Percentiles rank a stretch among this genome's conserved stretches.
Evolutionary conservation across 1,140 invertebrate species (phyloP).

Genomic region (Drosophila parvula): DNA sequence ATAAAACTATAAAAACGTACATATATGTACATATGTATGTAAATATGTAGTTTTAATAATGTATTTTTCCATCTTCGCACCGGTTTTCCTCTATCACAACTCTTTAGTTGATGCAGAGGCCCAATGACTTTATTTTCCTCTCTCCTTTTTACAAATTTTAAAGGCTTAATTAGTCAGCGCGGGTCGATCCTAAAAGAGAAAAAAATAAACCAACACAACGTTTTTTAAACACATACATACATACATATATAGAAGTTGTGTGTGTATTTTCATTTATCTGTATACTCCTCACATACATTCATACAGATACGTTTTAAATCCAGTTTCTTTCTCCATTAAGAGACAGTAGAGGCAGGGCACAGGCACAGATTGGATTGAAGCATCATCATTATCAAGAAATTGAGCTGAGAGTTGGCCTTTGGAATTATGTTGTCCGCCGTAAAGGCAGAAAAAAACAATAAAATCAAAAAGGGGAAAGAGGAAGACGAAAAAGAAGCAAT

Average conservation of each 20-base stretch:
- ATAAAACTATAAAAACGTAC: neutral
- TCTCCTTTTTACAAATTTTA: slow-evolving; percentile 51
- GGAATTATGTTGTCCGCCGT: slow-evolving; percentile 37
- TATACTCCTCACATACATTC: slow-evolving; percentile 6
- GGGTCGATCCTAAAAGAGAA: slow-evolving; percentile 49
- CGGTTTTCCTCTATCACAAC: slow-evolving; percentile 11
- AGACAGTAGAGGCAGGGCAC: slow-evolving; percentile 30
- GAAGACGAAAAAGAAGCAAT: slow-evolving; percentile 2
- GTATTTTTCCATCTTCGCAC: neutral
- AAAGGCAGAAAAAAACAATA: slow-evolving; percentile 5
- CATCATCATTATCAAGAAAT: slow-evolving; percentile 59
- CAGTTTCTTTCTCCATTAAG: slow-evolving; percentile 54
- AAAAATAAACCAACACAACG: slow-evolving; percentile 14
- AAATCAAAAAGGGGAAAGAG: slow-evolving; percentile 16
- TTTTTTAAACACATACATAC: slow-evolving; percentile 3
- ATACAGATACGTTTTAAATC: slow-evolving; percentile 27
- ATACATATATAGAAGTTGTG: slow-evolving; percentile 3
- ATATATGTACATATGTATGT: slow-evolving; percentile 6
- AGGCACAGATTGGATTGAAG: slow-evolving; percentile 53
- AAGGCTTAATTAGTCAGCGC: slow-evolving; percentile 76
- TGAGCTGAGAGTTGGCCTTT: slow-evolving; percentile 44
- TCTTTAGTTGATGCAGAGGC: slow-evolving; percentile 26
- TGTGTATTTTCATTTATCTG: neutral
- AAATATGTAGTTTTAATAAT: neutral
- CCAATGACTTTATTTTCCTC: slow-evolving; percentile 73